Evolutionary conservation across 2,113 vertebrate genomes (phyloP).

Genomic region (Ophthalmotilapia sp.): DNA sequence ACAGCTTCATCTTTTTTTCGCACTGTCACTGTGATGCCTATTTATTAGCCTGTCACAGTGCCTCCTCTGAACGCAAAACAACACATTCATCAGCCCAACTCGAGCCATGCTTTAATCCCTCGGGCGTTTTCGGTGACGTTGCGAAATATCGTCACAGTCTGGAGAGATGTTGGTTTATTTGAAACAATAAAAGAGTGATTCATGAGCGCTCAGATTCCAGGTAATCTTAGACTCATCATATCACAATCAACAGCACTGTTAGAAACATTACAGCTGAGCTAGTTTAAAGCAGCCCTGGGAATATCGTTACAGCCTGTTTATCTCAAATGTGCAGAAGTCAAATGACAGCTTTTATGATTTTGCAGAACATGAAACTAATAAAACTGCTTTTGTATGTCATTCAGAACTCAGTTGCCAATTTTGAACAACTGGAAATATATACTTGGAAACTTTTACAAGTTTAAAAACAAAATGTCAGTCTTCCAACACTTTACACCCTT

Average conservation of each 20-base stretch:
- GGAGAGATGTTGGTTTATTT: background rate
- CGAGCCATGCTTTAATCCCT: slow-evolving; percentile 3
- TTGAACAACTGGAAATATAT: background rate
- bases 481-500: background rate
- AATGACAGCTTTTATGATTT: background rate
- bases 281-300: background rate
- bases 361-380: background rate
- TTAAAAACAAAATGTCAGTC: background rate
- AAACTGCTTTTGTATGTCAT: background rate
- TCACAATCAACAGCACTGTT: background rate
- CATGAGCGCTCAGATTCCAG: background rate
- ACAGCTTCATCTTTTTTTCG: slow-evolving; percentile 10
- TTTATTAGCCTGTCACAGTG: slow-evolving; percentile 35
- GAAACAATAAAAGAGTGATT: background rate
- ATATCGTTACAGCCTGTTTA: background rate
- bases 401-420: background rate
- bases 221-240: slow-evolving; percentile 10
- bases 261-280: background rate
- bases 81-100: slow-evolving; percentile 25
- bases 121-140: background rate
- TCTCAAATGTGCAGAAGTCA: background rate
- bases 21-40: slow-evolving; percentile 29
- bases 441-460: background rate
- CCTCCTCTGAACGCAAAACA: slow-evolving; percentile 35
- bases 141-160: background rate